phyloP scores from a whole-genome alignment of 2,113 vertebrate species.

The Callithrix jacchus region DNA sequence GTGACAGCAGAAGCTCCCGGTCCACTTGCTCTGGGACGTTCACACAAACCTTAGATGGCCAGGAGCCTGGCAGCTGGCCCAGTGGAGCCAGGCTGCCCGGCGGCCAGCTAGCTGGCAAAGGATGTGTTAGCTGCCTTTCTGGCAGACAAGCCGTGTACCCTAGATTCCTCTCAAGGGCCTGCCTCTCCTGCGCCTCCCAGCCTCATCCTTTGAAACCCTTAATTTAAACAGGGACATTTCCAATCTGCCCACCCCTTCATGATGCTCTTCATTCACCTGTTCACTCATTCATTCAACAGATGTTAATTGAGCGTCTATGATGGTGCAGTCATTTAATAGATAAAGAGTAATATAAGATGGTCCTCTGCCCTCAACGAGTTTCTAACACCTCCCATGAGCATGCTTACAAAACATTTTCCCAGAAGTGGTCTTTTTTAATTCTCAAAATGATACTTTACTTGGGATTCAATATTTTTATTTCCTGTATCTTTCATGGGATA shows the following conservation, averaged over 20 bases:
- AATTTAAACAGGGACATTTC: neutral
- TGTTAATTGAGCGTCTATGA: neutral
- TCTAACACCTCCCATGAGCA: neutral
- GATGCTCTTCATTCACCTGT: neutral
- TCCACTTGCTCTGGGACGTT: neutral
- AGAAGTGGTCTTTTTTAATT: neutral
- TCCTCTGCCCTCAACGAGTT: neutral
- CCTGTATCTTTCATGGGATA: neutral
- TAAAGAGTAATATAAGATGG: accelerated
- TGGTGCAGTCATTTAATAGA: neutral
- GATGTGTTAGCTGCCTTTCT: neutral
- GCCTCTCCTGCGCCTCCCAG: neutral
- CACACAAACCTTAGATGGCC: conserved; percentile 8
- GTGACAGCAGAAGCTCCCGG: neutral
- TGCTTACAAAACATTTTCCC: neutral
- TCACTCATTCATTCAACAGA: neutral
- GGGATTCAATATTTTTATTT: neutral
- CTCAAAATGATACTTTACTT: neutral
- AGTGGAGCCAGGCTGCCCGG: neutral
- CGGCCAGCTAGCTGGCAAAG: conserved; percentile 47
- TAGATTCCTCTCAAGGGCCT: neutral
- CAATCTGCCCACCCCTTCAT: neutral
- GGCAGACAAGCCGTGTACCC: neutral
- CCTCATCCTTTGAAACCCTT: conserved; percentile 19
- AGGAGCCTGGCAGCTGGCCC: neutral